Evolutionary conservation across 1,140 invertebrate genomes (phyloP), one percentile per base, ranked within the genome.

Genomic region (Chionoecetes opilio): DNA sequence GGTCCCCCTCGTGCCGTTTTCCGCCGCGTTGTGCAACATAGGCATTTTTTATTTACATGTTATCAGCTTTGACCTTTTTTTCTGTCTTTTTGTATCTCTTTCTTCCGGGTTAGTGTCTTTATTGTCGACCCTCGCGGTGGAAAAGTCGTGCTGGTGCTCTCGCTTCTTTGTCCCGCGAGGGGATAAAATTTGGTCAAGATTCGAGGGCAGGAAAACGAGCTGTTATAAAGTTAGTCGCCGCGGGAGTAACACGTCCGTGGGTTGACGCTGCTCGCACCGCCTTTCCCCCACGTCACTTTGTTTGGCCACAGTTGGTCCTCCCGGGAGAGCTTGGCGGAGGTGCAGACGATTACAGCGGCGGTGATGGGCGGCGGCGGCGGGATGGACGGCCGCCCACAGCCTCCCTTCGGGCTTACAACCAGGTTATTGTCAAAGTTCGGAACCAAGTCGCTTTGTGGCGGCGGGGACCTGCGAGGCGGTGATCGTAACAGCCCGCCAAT

Each of bases 141-240:
- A 75, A 75, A 75, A 75, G 9, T 75, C 63, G 21, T 17, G 21
- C 63, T 75, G 5, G 21, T 26, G n/a, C 63, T 26, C n/a, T 75
- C n/a, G n/a, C 63, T 75, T 75, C 63, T 75, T 75, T n/a, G 21
- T 75, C 63, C 53, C 63, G 63, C 5, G 63, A 75, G 63, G 63
- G 63, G 63, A 75, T 75, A 75, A 75, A 75, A 75, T 75, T 75
- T 75, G 63, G 6, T 75, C 63, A 75, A 75, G 63, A 75, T 75
- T 75, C 63, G 63, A n/a, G 21, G 21, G 63, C 63, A 26, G 21
- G 21, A 75, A 75, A 75, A 75, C 63, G 63, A 75, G 21, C 21
- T 75, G 63, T 75, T 75, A 75, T 75, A 75, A 75, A 75, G 63
- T 75, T 75, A 75, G 63, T 75, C 63, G 63, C 63, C 63, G 63